These are phyloP conservation scores for Euclidia mi DNA, from an alignment of 2,888 invertebrate species.

Conservation along the genomic window DNA sequence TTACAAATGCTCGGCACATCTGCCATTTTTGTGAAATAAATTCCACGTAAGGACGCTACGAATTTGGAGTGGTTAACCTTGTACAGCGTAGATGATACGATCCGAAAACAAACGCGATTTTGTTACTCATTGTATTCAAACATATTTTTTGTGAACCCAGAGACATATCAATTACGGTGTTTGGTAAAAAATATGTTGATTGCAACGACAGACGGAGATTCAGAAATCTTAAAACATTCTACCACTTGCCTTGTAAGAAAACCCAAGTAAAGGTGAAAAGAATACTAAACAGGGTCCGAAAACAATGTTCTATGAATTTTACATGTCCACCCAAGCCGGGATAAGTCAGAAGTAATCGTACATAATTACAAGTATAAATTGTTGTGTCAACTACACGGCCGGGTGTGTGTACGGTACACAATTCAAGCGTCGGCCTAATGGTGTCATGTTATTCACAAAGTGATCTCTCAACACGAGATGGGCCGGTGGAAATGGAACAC, in stretches of 20 bases:
- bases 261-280: constrained; percentile 23
- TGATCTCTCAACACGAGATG: constrained; percentile 46
- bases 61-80: constrained; percentile 51
- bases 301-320: constrained; percentile 26
- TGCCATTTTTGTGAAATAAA: constrained; percentile 46
- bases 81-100: constrained; percentile 43
- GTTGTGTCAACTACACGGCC: constrained; percentile 32
- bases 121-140: constrained; percentile 44
- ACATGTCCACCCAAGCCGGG: constrained; percentile 23
- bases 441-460: constrained; percentile 39
- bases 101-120: constrained; percentile 45
- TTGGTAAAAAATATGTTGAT: constrained; percentile 22
- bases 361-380: constrained; percentile 39
- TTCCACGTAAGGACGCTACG: constrained; percentile 32
- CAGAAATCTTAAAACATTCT: constrained; percentile 22
- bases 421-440: constrained; percentile 36
- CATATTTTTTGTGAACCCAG: constrained; percentile 43
- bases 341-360: constrained; percentile 30
- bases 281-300: constrained; percentile 35
- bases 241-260: constrained; percentile 20
- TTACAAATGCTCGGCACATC: constrained; percentile 34
- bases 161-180: constrained; percentile 49
- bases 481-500: constrained; percentile 55
- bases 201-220: constrained; percentile 17
- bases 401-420: constrained; percentile 26